Conservation (phyloP, 2,888 invertebrate genomes). For the Cephalotes varians region DNA sequence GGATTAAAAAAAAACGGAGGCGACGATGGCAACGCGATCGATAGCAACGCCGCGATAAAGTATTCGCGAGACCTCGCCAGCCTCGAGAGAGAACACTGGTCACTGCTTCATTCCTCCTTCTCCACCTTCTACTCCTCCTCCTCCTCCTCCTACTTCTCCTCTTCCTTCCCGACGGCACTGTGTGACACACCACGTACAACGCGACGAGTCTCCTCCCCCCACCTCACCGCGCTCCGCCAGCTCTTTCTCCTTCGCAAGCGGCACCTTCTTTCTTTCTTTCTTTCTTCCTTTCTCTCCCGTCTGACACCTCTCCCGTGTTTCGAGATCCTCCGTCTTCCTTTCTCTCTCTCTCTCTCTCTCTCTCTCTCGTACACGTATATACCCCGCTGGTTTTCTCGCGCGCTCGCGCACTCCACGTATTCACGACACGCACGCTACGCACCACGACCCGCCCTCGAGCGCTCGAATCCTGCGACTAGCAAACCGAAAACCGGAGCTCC, state of each 20-base stretch:
- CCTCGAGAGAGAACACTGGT: background rate
- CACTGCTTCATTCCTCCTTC: background rate
- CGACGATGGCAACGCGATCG: conserved; percentile 3
- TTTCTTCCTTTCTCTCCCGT: background rate
- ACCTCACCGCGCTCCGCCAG: background rate
- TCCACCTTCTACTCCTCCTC: background rate
- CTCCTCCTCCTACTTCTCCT: background rate
- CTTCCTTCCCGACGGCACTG: conserved; percentile 21
- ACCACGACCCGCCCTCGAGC: conserved; percentile 52
- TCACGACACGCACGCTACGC: conserved; percentile 42
- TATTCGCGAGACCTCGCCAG: conserved; percentile 4
- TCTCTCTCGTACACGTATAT: background rate
- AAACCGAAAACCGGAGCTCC: conserved; percentile 72
- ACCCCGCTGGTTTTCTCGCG: conserved; percentile 45
- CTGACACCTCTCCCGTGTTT: background rate
- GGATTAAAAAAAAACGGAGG: background rate
- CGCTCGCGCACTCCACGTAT: conserved; percentile 17
- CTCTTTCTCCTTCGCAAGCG: background rate
- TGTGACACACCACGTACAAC: conserved; percentile 34
- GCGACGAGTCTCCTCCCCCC: conserved; percentile 9
- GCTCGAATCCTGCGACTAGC: conserved; percentile 74
- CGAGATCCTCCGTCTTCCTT: background rate
- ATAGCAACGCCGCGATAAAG: conserved; percentile 13
- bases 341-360: background rate
- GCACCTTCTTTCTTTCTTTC: background rate